Evolutionary conservation across 2,113 vertebrate genomes (phyloP).

Genomic region (Vombatus ursinus): DNA sequence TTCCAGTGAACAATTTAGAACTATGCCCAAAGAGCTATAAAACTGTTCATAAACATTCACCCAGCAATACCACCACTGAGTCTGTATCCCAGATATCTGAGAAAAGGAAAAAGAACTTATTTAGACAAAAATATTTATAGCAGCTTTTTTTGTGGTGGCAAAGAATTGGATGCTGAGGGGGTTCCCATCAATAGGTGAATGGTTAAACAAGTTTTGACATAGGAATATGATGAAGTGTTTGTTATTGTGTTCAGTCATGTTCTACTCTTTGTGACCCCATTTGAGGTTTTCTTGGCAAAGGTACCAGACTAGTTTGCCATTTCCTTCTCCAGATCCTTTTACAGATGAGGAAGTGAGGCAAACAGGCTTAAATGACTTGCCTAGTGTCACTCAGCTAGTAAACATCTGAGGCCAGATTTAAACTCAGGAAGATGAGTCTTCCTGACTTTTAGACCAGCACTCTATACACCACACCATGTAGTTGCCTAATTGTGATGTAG

Average conservation of each 20-base stretch:
- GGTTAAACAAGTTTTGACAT: background rate
- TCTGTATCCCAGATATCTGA: background rate
- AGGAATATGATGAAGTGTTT: background rate
- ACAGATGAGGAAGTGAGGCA: background rate
- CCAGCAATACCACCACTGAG: background rate
- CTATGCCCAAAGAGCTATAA: background rate
- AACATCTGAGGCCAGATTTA: background rate
- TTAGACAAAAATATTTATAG: background rate
- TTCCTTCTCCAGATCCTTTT: background rate
- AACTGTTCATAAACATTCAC: background rate
- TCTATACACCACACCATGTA: background rate
- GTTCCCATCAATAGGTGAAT: background rate
- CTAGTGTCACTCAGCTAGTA: background rate
- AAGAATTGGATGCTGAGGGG: background rate
- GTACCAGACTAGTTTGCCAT: background rate
- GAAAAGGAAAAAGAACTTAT: background rate
- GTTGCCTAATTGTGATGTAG: background rate
- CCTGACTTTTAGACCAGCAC: background rate
- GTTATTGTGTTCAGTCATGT: background rate
- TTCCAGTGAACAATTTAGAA: background rate
- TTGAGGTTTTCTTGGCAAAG: no score
- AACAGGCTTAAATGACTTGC: background rate
- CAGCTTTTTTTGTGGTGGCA: background rate
- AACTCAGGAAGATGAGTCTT: background rate
- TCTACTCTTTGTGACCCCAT: background rate